Percentiles rank a stretch among this genome's conserved stretches.
phyloP scores from a whole-genome alignment of 1,140 invertebrate species.

The Copidosoma floridanum region DNA sequence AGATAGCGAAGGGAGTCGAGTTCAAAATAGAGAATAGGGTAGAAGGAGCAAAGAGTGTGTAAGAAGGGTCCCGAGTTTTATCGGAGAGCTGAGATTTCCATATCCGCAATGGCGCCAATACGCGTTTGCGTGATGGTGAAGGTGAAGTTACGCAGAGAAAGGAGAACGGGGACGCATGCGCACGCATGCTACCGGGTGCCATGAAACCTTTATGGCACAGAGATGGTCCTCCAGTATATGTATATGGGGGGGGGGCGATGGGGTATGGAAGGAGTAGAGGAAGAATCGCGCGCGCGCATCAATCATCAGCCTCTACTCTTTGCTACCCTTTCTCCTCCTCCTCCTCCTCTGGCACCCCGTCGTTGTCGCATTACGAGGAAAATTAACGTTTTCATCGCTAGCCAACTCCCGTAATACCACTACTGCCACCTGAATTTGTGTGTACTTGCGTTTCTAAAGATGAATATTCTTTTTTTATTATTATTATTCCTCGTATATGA shows the following conservation, averaged over 20 bases:
- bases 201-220: no score
- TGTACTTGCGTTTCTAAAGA: no score
- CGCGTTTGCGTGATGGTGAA: no score
- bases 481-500: no score
- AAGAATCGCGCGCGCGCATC: not conserved
- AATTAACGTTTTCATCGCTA: conserved; percentile 18
- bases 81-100: conserved; percentile 5
- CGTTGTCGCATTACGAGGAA: conserved; percentile 9
- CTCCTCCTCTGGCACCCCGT: no score
- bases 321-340: no score
- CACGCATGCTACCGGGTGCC: not conserved
- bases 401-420: not conserved
- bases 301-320: conserved; percentile 17
- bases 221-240: no score
- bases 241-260: no score
- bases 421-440: no score
- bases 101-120: conserved; percentile 8
- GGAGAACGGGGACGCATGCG: no score
- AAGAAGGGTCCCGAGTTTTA: conserved; percentile 11
- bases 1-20: not conserved
- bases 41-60: not conserved
- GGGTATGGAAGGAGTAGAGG: not conserved
- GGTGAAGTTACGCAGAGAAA: no score
- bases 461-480: no score
- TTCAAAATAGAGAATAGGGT: not conserved